Evolutionary conservation across 2,888 invertebrate genomes (phyloP), one percentile per base, ranked within the genome.

Genomic region (Mactromeris polynyma): DNA sequence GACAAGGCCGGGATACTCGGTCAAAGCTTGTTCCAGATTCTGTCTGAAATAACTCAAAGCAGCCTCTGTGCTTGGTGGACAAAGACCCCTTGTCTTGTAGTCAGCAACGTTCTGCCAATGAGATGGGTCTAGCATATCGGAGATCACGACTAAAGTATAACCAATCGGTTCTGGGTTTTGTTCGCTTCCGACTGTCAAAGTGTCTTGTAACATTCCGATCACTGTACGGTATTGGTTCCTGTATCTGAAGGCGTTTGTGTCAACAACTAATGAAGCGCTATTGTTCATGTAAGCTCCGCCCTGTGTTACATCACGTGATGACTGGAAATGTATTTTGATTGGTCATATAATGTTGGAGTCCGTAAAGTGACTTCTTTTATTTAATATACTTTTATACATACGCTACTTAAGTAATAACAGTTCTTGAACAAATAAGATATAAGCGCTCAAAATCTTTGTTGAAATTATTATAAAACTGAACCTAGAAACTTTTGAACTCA

Each of bases 91-190:
- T 26, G 79, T 54, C 58, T 89, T 85, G 86, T 89, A 91, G 64
- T 91, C 91, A 64, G 54, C 87, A 36, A 92, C 83, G 46, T 89
- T 87, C 78, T 92, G 92, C 92, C 92, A 92, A 80, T 90, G 87
- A 19, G 89, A 78, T 69, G 83, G 36, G 38, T 87, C 89, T 14
- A 92, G 77, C 87, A 92, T 79, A 33, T 92, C 92, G n/a, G 89
- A 90, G 31, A 91, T 87, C 9, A 90, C 88, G 17, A 83, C 19
- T 83, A 90, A 3, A 4, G 73, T 33, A 77, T 73, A 83, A 14
- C 91, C 92, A 26, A 92, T 92, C 26, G 91, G 91, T 84, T 92
- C 92, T 33, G 92, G 92, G 51, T 78, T 81, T 9, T 87, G 58
- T 9, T 81, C 89, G 46, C 89, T 92, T 40, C 92, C 92, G 2